Percentiles rank a stretch among this genome's conserved stretches.
phyloP scores from a whole-genome alignment of 35 echinoderm and acorn worm genomes.

The Amphiura filiformis region DNA sequence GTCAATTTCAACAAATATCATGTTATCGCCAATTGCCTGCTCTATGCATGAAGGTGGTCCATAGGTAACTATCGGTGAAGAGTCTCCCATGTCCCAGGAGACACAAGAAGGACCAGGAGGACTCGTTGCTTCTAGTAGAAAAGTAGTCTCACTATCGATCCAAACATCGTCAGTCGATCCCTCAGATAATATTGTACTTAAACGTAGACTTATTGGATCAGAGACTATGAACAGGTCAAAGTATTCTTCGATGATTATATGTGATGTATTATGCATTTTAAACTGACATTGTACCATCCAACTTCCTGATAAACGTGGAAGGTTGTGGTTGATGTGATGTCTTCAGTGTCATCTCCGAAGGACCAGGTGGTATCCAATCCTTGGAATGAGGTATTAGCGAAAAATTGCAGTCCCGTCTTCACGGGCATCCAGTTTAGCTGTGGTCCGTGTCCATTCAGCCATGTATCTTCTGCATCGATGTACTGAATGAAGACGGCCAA shows the following conservation, averaged over 20 bases:
- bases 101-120: not conserved
- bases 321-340: not conserved
- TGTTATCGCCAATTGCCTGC: not conserved
- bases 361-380: not conserved
- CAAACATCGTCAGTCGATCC: not conserved
- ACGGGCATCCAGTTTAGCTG: constrained; percentile 19
- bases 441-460: constrained; percentile 20
- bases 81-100: constrained; percentile 17
- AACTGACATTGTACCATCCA: constrained; percentile 2
- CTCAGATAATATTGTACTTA: not conserved
- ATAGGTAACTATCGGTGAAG: not conserved
- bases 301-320: not conserved
- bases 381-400: not conserved
- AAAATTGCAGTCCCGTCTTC: not conserved
- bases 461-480: not conserved
- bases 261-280: not conserved
- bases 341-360: not conserved
- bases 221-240: not conserved
- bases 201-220: not conserved
- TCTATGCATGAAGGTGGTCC: not conserved
- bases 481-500: not conserved
- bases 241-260: not conserved
- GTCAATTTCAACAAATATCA: not conserved
- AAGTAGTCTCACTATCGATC: not conserved
- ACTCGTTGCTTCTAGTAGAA: not conserved